A percentile compares a stretch with the other conserved stretches of the same genome.
Conservation (phyloP, 2,888 invertebrate genomes). For the Timandra comae region DNA sequence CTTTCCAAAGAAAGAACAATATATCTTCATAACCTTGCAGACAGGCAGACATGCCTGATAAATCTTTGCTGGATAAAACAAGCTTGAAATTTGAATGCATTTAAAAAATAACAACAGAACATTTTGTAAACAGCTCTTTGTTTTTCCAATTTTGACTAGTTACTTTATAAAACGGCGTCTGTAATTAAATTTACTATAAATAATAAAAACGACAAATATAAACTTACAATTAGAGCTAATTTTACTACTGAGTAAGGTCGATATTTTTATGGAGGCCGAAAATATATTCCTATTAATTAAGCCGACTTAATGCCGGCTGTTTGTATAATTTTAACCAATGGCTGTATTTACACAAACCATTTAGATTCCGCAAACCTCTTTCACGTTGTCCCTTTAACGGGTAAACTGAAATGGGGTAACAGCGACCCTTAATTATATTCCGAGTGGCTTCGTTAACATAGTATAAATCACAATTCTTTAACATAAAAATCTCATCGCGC, state of each 20-base stretch:
- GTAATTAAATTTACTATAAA: neutral
- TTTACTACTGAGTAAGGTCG: slow-evolving; percentile 3
- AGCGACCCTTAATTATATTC: slow-evolving; percentile 43
- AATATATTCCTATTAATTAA: slow-evolving; percentile 9
- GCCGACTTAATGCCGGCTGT: slow-evolving; percentile 6
- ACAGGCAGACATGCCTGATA: slow-evolving; percentile 16
- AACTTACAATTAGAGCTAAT: too few species aligned
- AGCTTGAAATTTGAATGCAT: too few species aligned
- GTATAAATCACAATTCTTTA: slow-evolving; percentile 42
- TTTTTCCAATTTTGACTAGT: too few species aligned
- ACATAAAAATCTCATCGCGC: slow-evolving; percentile 42
- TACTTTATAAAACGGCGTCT: too few species aligned
- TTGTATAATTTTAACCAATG: slow-evolving; percentile 13
- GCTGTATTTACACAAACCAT: slow-evolving; percentile 5
- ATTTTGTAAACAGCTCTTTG: too few species aligned
- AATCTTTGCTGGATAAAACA: too few species aligned
- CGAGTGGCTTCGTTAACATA: slow-evolving; percentile 43
- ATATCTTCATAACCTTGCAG: slow-evolving; percentile 25
- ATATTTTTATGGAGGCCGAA: slow-evolving; percentile 2
- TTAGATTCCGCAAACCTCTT: slow-evolving; percentile 12
- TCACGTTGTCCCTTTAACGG: slow-evolving; percentile 22
- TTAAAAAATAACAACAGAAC: too few species aligned
- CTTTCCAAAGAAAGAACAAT: slow-evolving; percentile 20
- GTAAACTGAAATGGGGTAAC: slow-evolving; percentile 31
- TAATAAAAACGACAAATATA: too few species aligned